These are phyloP conservation scores for Leptinotarsa haldemani DNA, from an alignment of 2,888 invertebrate species.

Conservation along the genomic window DNA sequence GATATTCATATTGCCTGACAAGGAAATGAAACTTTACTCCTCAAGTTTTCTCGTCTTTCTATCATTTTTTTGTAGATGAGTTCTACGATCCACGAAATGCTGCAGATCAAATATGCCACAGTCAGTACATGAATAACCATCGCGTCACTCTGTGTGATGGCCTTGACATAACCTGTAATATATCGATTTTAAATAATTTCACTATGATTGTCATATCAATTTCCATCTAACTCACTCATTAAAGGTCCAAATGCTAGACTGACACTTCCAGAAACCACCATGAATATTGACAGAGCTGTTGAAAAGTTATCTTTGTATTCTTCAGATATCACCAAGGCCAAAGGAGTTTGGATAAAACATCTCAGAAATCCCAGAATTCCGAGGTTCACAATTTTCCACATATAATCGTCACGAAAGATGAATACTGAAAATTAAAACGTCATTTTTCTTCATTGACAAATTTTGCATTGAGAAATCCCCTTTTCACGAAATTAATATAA, in stretches of 20 bases:
- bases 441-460: no score
- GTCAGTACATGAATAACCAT: conserved; percentile 77
- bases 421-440: conserved; percentile 67
- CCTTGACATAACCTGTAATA: conserved; percentile 72
- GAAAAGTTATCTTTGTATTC: conserved; percentile 77
- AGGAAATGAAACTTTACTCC: not conserved
- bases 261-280: conserved; percentile 77
- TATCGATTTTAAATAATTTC: conserved; percentile 60
- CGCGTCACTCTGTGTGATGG: conserved; percentile 73
- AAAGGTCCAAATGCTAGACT: conserved; percentile 77
- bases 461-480: no score
- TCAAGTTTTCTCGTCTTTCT: not conserved
- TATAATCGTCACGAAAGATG: conserved; percentile 69
- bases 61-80: conserved; percentile 51
- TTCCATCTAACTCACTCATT: conserved; percentile 68
- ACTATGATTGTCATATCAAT: not conserved
- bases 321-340: conserved; percentile 79
- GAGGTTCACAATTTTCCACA: conserved; percentile 71
- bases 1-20: no score
- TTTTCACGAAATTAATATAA: no score
- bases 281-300: conserved; percentile 79
- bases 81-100: conserved; percentile 77
- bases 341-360: conserved; percentile 77
- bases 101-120: conserved; percentile 74
- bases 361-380: conserved; percentile 76